Base-by-base conservation (phyloP, 2,113 vertebrate genomes). In the Sturnira hondurensis region DNA sequence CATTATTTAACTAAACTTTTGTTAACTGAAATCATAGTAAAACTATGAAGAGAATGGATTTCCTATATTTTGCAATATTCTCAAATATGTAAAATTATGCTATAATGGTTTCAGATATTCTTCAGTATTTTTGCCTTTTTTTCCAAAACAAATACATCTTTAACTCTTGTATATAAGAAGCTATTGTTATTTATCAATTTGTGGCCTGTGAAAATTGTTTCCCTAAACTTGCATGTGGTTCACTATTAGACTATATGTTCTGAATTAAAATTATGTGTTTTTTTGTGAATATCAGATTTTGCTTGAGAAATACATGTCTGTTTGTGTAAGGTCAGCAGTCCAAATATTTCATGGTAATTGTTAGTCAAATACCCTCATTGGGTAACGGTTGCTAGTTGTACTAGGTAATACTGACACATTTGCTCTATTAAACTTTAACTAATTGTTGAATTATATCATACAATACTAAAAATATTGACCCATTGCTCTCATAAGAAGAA, bases 401-500 rank as follows among this genome's bases (percentile, higher is more conserved):
- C 3, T 45, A 28, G 28, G 19, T 1, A 87, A 54, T 26, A 52
- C 0, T 87, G 81, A 84, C 28, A 56, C 1, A 28, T 81, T 90
- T 95, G 11, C 56, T 76, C 61, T 43, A 81, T 84, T 93, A 87
- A 94, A 86, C 45, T 77, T 70, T 84, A 88, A 90, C 14, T 90
- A 31, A 80, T 80, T 68, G 2, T 81, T 88, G 7, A 81, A 84
- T 87, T 91, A 41, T 4, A 61, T 61, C 38, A 82, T 28, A 85
- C 4, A 74, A 31, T 77, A 41, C 91, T 50, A 93, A 56, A 56
- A 80, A 71, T 54, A 67, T n/a, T 20, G 41, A 82, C 33, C 1
- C 14, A 89, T 5, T 85, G 13, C 45, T 88, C 88, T 94, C 13
- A 81, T 45, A 14, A 81, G 20, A 20, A 81, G 67, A 85, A 93